These are phyloP conservation scores for Eurypyga helias DNA, from an alignment of 2,113 vertebrate genomes.

Conservation along the genomic window DNA sequence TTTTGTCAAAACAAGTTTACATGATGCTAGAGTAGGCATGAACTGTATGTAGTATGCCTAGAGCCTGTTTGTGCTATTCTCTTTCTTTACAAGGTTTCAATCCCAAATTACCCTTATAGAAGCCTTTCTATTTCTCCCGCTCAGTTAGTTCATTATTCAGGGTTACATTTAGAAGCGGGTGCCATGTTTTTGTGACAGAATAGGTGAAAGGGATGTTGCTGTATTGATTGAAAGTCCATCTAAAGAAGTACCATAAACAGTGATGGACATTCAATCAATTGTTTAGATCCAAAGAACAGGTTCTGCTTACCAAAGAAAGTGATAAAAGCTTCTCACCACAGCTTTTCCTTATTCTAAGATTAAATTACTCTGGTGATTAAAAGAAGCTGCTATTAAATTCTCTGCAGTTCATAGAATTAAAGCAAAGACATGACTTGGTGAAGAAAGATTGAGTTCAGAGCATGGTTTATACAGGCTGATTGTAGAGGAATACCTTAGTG, in stretches of 20 bases:
- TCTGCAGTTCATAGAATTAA: neutral
- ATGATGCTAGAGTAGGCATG: neutral
- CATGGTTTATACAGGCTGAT: neutral
- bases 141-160: neutral
- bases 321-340: neutral
- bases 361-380: neutral
- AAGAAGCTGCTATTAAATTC: neutral
- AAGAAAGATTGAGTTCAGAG: neutral
- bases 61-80: neutral
- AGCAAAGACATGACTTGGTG: neutral
- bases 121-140: neutral
- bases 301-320: neutral
- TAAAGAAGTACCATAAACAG: neutral
- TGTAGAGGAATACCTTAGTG: neutral
- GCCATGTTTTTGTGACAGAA: neutral
- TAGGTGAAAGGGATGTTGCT: neutral
- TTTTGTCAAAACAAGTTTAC: neutral
- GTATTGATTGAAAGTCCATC: conserved; percentile 30
- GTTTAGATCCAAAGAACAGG: neutral
- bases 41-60: neutral
- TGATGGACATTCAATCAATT: conserved; percentile 18
- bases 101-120: neutral
- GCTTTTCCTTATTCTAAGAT: neutral
- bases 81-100: neutral
- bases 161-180: conserved; percentile 38